phyloP scores from a whole-genome alignment of 2,888 invertebrate species.

The Orthosia cruda region DNA sequence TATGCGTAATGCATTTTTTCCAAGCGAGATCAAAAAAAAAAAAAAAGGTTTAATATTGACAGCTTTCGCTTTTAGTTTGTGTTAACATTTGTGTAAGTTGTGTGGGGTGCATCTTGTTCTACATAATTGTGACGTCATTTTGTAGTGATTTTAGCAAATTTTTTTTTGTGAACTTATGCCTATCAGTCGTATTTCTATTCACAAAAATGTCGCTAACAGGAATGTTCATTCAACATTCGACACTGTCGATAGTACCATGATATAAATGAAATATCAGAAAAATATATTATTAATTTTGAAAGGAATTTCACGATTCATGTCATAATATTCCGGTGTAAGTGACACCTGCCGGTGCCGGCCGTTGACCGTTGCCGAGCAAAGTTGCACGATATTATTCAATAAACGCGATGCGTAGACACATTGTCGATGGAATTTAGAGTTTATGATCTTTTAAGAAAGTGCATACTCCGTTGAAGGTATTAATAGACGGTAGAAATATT shows the following conservation, averaged over 20 bases:
- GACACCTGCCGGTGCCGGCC: slow-evolving; percentile 60
- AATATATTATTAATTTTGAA: slow-evolving; percentile 59
- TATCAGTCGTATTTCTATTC: not conserved
- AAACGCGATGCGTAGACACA: slow-evolving; percentile 27
- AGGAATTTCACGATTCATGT: slow-evolving; percentile 59
- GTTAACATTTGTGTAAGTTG: slow-evolving; percentile 20
- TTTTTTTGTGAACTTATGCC: too few species aligned
- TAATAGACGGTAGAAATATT: not conserved
- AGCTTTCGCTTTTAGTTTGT: slow-evolving; percentile 28
- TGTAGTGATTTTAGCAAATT: too few species aligned
- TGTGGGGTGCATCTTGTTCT: slow-evolving; percentile 1
- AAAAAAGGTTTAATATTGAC: slow-evolving; percentile 20
- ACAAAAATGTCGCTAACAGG: not conserved
- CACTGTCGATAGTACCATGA: slow-evolving; percentile 16
- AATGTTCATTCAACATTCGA: slow-evolving; percentile 20
- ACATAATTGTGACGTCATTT: slow-evolving; percentile 3
- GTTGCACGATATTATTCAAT: slow-evolving; percentile 52
- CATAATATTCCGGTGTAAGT: slow-evolving; percentile 60
- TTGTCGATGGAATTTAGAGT: slow-evolving; percentile 13
- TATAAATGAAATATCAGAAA: slow-evolving; percentile 41
- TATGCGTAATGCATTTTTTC: too few species aligned
- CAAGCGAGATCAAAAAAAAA: too few species aligned
- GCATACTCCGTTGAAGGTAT: not conserved
- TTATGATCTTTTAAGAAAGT: not conserved
- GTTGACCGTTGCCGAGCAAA: slow-evolving; percentile 56